Evolutionary conservation across 2,113 vertebrate species (phyloP), one percentile per base, ranked within the genome.

Genomic region (Thalassoma bifasciatum): DNA sequence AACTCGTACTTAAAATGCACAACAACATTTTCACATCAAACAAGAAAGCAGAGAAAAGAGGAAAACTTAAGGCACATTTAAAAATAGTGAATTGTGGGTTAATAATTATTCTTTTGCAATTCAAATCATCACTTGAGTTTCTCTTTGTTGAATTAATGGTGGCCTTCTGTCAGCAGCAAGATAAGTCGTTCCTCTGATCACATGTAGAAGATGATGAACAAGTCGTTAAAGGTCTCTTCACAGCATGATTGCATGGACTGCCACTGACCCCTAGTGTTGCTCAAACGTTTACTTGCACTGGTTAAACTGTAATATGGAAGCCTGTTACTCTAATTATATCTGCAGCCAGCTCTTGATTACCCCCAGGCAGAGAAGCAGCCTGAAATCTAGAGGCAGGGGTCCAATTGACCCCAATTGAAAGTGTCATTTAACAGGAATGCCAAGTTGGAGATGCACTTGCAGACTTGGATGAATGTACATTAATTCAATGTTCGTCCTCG

Each of bases 321-420:
- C 71, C 83, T 71, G 51, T 82, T 86, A 86, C 90, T 86, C 82
- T 92, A 92, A 93, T 92, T 92, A 91, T 88, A 90, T 91, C 84
- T 75, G 50, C 62, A 56, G 84, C 81, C 66, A 58, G 82, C 81
- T 68, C 72, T 75, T 89, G 87, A 93, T 92, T 86, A 91, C 87
- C 91, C 84, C 69, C n/a, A 87, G 88, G 91, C 92, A 89, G 80
- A 76, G 79, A 80, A 78, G 79, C 82, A 71, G 84, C 80, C 83
- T 91, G 81, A 89, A 88, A 90, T 92, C 84, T 87, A 91, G 83
- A 92, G 84, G 90, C 91, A 88, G 85, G 76, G 89, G 88, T 92
- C 92, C 89, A 92, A 92, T 91, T 92, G 93, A 92, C 91, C 92
- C 92, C 91, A 94, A 93, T 93, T 94, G 91, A 92, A 94, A 92